Evolutionary conservation across 64 coral and sea anemone species (phyloP).

Genomic region (Stylophora pistillata): DNA sequence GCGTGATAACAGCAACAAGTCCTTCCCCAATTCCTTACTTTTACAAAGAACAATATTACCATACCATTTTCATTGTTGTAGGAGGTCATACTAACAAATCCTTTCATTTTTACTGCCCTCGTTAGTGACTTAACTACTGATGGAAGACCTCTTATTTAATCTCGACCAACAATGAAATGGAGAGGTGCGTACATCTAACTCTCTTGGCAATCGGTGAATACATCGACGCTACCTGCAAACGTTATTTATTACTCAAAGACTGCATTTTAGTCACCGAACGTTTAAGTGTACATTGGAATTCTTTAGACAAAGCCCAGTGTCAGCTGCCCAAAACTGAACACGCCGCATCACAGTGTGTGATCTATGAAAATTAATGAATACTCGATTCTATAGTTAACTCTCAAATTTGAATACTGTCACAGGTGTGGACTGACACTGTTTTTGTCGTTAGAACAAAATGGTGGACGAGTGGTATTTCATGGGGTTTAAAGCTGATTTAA

Average conservation of each 20-base stretch:
- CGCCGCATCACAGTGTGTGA: constrained; percentile 21
- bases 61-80: not conserved
- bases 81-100: not conserved
- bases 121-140: too few species aligned
- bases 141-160: not conserved
- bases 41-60: not conserved
- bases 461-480: not conserved
- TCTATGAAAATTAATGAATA: constrained; percentile 3
- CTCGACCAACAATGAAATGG: not conserved
- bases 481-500: not conserved
- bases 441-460: not conserved
- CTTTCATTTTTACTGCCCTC: too few species aligned
- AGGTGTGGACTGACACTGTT: constrained; percentile 5
- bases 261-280: not conserved
- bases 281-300: constrained; percentile 19
- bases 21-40: not conserved
- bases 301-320: not conserved
- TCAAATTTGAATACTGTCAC: not conserved
- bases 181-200: not conserved
- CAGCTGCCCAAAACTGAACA: constrained; percentile 7
- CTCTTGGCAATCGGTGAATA: not conserved
- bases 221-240: not conserved
- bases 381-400: not conserved
- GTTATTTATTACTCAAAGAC: not conserved
- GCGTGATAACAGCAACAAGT: not conserved